Conservation (phyloP, 2,888 invertebrate species). For the Dryobotodes eremita region DNA sequence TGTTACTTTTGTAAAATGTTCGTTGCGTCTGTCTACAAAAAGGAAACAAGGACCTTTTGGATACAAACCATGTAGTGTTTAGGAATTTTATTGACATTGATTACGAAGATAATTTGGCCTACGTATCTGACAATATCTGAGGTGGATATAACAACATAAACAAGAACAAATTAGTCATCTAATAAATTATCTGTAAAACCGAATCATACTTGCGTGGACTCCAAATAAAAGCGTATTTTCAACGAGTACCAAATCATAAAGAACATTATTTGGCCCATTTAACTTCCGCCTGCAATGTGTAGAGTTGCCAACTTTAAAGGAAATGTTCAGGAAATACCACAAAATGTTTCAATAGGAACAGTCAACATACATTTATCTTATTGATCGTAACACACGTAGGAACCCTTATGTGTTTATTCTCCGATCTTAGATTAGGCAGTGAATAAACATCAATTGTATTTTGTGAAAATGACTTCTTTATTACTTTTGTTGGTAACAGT, state of each 20-base stretch:
- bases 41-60: not conserved
- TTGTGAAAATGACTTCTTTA: not conserved
- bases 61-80: not conserved
- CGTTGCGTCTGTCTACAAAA: not conserved
- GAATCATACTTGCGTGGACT: not conserved
- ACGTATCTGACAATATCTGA: not conserved
- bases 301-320: conserved; percentile 43
- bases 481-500: conserved; percentile 12
- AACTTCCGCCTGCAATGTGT: conserved; percentile 39
- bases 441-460: conserved; percentile 12
- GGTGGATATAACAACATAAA: not conserved
- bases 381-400: conserved; percentile 19
- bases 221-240: conserved; percentile 8
- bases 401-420: conserved; percentile 32
- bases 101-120: not conserved
- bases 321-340: conserved; percentile 29
- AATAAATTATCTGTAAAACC: not conserved
- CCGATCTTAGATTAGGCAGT: conserved; percentile 21
- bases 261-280: conserved; percentile 49
- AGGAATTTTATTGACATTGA: not conserved
- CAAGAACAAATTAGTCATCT: not conserved
- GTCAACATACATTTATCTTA: conserved; percentile 39
- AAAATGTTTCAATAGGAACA: conserved; percentile 48
- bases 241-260: conserved; percentile 39
- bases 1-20: conserved; percentile 25